Evolutionary conservation across 2,797 vertebrate genomes (phyloP).

Genomic region (Hypotaenidia philippensis): DNA sequence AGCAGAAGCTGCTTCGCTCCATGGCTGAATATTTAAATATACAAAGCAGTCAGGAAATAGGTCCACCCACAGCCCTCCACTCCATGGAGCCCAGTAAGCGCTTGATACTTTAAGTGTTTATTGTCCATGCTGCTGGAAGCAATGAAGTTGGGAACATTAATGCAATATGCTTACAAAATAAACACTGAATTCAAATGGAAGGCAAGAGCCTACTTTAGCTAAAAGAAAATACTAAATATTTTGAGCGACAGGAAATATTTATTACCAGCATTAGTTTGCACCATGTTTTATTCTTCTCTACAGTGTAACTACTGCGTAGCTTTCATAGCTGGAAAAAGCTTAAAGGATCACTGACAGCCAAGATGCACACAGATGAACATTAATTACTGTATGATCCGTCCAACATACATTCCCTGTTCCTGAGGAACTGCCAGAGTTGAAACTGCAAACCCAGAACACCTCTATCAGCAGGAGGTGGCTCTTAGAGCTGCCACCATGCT

Average conservation of each 20-base stretch:
- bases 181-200: background rate
- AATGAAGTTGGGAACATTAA: background rate
- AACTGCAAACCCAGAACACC: constrained; percentile 51
- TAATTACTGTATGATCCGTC: background rate
- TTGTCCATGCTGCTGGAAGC: constrained; percentile 34
- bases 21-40: constrained; percentile 48
- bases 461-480: constrained; percentile 49
- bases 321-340: constrained; percentile 60
- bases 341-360: constrained; percentile 62
- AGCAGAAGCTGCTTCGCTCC: constrained; percentile 32
- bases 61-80: background rate
- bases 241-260: constrained; percentile 57
- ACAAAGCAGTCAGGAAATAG: constrained; percentile 38
- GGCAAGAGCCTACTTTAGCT: constrained; percentile 1
- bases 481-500: background rate
- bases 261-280: constrained; percentile 44
- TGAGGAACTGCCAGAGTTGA: constrained; percentile 38
- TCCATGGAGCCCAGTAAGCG: background rate
- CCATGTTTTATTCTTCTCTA: constrained; percentile 39
- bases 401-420: constrained; percentile 43
- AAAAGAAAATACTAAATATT: constrained; percentile 38
- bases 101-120: background rate
- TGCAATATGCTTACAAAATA: background rate
- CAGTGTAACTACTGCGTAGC: constrained; percentile 60
- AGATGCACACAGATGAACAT: constrained; percentile 53